phyloP scores from a whole-genome alignment of 2,888 invertebrate genomes.

The Leptinotarsa haldemani region DNA sequence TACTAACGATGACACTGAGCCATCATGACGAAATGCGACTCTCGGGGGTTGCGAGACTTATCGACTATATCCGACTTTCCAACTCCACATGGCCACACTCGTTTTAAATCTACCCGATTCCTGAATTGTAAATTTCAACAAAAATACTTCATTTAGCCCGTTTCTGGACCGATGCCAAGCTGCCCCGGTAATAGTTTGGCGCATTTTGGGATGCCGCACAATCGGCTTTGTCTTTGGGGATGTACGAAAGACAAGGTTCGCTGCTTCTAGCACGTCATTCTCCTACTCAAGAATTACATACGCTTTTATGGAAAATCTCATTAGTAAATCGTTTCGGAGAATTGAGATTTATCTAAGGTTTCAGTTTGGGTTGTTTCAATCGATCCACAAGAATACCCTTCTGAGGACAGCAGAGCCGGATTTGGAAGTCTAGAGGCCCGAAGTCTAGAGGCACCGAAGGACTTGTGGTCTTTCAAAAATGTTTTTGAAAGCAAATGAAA shows the following conservation, averaged over 20 bases:
- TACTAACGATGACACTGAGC: slow-evolving; percentile 56
- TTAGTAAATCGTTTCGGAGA: too few species aligned
- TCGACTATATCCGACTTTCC: slow-evolving; percentile 44
- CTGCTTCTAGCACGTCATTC: slow-evolving; percentile 6
- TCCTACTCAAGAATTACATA: not conserved
- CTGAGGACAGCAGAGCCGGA: too few species aligned
- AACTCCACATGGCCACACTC: slow-evolving; percentile 50
- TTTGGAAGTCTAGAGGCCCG: too few species aligned
- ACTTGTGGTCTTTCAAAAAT: too few species aligned
- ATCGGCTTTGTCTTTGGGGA: slow-evolving; percentile 19
- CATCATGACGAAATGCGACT: slow-evolving; percentile 60
- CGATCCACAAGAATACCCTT: too few species aligned
- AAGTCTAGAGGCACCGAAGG: too few species aligned
- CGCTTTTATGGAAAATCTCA: not conserved
- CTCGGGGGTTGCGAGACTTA: slow-evolving; percentile 55
- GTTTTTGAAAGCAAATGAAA: too few species aligned
- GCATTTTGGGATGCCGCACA: slow-evolving; percentile 32
- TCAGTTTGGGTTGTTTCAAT: not conserved
- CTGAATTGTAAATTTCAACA: slow-evolving; percentile 34
- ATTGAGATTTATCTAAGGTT: too few species aligned
- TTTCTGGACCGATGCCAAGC: slow-evolving; percentile 35
- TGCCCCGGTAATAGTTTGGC: slow-evolving; percentile 34
- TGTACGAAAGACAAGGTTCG: not conserved
- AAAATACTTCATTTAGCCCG: slow-evolving; percentile 35
- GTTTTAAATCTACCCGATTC: slow-evolving; percentile 40